These are phyloP conservation scores for Agrotis exclamationis DNA, from an alignment of 2,888 invertebrate genomes.

Conservation along the genomic window DNA sequence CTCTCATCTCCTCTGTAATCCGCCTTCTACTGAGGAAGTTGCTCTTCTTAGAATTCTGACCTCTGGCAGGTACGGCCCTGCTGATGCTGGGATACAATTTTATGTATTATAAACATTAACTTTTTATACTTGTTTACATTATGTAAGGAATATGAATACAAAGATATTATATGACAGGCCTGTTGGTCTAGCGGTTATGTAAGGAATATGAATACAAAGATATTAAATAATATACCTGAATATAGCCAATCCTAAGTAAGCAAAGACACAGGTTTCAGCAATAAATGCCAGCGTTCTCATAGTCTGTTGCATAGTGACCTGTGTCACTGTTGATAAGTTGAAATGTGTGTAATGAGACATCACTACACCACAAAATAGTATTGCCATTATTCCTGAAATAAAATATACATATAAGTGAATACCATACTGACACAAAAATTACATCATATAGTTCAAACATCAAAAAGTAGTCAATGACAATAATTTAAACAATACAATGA, in stretches of 20 bases:
- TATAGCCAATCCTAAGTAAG: slow-evolving; percentile 98
- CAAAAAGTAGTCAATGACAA: background rate
- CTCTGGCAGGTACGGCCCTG: too few species aligned
- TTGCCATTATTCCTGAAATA: slow-evolving; percentile 98
- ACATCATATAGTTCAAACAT: background rate
- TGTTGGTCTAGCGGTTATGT: too few species aligned
- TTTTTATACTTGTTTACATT: too few species aligned
- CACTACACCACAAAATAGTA: slow-evolving; percentile 99
- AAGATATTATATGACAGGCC: slow-evolving; percentile 69
- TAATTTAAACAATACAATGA: background rate
- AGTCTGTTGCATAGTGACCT: slow-evolving; percentile 99
- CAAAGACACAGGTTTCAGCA: slow-evolving; percentile 99
- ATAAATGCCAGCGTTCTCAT: slow-evolving; percentile 99
- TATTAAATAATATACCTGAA: slow-evolving; percentile 79
- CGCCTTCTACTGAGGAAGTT: too few species aligned
- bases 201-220: too few species aligned
- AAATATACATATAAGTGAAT: background rate
- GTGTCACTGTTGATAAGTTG: slow-evolving; percentile 99
- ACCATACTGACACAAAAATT: background rate
- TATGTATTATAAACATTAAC: too few species aligned
- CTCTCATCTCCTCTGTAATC: too few species aligned
- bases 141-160: too few species aligned
- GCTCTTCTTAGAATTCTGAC: too few species aligned
- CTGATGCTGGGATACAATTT: too few species aligned
- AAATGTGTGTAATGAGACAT: slow-evolving; percentile 99